phyloP scores from a whole-genome alignment of 2,888 invertebrate species.

The Pimpla rufipes region DNA sequence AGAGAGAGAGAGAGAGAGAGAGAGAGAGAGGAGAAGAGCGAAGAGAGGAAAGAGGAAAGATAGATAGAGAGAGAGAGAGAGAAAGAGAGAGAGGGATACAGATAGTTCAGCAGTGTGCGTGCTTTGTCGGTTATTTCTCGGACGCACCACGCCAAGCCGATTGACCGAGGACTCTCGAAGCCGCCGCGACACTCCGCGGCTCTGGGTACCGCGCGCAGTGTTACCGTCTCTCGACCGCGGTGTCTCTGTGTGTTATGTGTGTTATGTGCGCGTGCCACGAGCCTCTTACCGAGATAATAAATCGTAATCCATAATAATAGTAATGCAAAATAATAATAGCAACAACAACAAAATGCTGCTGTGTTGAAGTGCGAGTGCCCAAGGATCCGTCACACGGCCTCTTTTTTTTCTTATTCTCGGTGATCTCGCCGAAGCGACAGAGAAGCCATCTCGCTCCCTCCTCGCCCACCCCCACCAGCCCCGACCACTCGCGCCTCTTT shows the following conservation, averaged over 20 bases:
- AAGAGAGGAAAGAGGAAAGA: no score
- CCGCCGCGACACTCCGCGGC: conserved; percentile 10
- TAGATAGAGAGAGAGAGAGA: no score
- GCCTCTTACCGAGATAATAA: no score
- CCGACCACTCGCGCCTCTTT: no score
- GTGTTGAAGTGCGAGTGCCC: no score
- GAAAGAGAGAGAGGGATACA: no score
- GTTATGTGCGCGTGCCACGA: not conserved
- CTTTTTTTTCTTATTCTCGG: not conserved
- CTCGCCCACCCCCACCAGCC: not conserved
- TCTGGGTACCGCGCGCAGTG: not conserved
- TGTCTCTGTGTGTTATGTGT: not conserved
- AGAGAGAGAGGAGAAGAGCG: no score
- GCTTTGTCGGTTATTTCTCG: conserved; percentile 27
- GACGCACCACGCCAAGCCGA: conserved; percentile 25
- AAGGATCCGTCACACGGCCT: not conserved
- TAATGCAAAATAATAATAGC: no score
- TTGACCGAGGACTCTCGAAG: conserved; percentile 18
- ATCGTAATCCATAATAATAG: no score
- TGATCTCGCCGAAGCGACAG: not conserved
- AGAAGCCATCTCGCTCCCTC: not conserved
- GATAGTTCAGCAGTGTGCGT: not conserved
- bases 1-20: no score
- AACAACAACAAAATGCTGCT: no score
- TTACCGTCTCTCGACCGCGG: not conserved